A percentile compares a stretch with the other conserved stretches of the same genome.
phyloP scores from a whole-genome alignment of 1,140 invertebrate genomes.

The Acromyrmex heyeri region DNA sequence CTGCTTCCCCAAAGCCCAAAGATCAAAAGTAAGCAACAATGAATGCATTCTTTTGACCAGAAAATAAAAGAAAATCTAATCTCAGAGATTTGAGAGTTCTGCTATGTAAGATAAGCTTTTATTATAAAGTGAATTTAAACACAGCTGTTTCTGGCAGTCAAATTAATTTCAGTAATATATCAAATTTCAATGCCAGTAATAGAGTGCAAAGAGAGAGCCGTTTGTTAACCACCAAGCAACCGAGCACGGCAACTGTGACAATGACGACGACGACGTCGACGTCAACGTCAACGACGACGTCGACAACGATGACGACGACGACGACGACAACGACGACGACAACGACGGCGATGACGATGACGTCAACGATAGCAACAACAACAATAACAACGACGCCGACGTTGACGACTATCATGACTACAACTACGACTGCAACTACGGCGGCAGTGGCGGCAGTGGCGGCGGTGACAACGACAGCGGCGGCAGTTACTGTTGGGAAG shows the following conservation, averaged over 20 bases:
- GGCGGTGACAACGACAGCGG: conserved; percentile 44
- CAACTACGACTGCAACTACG: conserved; percentile 31
- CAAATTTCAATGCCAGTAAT: conserved; percentile 83
- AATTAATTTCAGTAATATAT: conserved; percentile 81
- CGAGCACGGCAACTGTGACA: conserved; percentile 57
- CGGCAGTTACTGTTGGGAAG: conserved; percentile 79
- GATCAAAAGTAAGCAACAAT: conserved; percentile 83
- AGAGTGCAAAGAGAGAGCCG: conserved; percentile 84
- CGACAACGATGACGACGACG: neutral
- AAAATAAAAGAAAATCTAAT: conserved; percentile 35
- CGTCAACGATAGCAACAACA: conserved; percentile 28
- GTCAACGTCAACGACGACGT: conserved; percentile 33
- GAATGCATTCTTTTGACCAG: conserved; percentile 66
- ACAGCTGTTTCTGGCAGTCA: conserved; percentile 80
- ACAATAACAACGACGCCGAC: conserved; percentile 39
- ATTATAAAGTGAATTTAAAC: conserved; percentile 79
- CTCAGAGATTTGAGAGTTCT: conserved; percentile 68
- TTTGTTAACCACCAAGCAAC: conserved; percentile 84
- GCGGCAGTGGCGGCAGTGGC: conserved; percentile 53
- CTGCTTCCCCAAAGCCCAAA: conserved; percentile 85
- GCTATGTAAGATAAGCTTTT: conserved; percentile 73
- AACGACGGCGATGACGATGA: neutral
- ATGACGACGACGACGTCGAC: conserved; percentile 52
- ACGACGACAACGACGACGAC: no score
- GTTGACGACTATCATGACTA: neutral